Evolutionary conservation across 2,113 vertebrate species (phyloP).

Genomic region (Eupsittula cactorum): DNA sequence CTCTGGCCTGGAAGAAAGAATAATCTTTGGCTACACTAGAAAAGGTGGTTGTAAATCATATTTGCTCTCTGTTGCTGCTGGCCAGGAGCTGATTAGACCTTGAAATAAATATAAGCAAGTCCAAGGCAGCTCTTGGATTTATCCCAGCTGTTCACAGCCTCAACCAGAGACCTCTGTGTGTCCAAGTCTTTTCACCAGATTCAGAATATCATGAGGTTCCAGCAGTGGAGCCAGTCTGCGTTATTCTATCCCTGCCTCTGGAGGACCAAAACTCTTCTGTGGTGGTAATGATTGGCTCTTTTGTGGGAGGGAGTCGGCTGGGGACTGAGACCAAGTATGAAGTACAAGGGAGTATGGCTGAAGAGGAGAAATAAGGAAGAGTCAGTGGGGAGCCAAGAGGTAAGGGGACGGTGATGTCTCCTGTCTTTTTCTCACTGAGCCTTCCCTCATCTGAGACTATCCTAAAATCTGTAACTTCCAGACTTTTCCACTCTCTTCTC

Average conservation of each 20-base stretch:
- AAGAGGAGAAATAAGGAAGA: background rate
- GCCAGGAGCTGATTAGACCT: background rate
- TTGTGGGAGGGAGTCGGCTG: background rate
- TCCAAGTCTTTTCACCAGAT: background rate
- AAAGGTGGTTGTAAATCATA: background rate
- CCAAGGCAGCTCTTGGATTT: background rate
- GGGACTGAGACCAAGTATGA: background rate
- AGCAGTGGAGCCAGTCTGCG: background rate
- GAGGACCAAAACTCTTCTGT: background rate
- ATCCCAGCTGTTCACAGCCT: background rate
- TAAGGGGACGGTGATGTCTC: accelerated
- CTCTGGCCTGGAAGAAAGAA: background rate
- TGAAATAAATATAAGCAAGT: conserved; percentile 22
- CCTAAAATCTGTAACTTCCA: background rate
- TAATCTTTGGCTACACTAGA: background rate
- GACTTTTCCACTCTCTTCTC: background rate
- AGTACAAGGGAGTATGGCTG: background rate
- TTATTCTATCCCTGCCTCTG: background rate
- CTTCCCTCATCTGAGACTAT: background rate
- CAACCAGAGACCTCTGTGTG: background rate
- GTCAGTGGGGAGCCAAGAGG: background rate
- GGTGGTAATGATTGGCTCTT: background rate
- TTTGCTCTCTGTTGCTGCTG: background rate
- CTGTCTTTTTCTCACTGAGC: background rate
- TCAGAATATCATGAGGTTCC: background rate